Evolutionary conservation across 2,113 vertebrate species (phyloP).

Genomic region (Otis tarda): DNA sequence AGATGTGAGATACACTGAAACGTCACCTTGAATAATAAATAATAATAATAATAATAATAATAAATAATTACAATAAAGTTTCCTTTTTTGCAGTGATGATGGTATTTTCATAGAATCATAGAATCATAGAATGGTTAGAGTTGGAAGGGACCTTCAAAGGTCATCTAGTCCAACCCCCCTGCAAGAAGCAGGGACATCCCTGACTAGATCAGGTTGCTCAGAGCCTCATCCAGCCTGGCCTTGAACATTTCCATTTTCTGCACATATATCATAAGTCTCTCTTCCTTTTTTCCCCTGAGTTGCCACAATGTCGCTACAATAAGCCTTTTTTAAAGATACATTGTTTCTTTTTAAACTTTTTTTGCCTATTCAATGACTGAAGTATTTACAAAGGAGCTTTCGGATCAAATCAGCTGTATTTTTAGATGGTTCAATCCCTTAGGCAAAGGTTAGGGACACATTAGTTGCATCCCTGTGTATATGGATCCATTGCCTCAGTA

Average conservation of each 20-base stretch:
- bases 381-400: conserved; percentile 4
- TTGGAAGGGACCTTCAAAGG: too few species aligned
- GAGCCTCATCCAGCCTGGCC: too few species aligned
- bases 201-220: too few species aligned
- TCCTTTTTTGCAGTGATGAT: not conserved
- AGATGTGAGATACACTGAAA: not conserved
- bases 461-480: not conserved
- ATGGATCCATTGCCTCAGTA: fast-evolving
- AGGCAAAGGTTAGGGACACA: not conserved
- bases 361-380: not conserved
- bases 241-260: too few species aligned
- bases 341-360: not conserved
- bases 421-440: not conserved
- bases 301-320: not conserved
- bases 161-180: too few species aligned
- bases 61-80: not conserved
- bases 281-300: not conserved
- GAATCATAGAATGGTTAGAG: too few species aligned
- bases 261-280: not conserved
- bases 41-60: not conserved
- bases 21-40: not conserved
- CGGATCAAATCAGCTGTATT: not conserved
- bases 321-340: not conserved
- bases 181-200: too few species aligned
- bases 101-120: too few species aligned